phyloP scores from a whole-genome alignment of 2,888 invertebrate genomes.

The Choreutis nemorana region DNA sequence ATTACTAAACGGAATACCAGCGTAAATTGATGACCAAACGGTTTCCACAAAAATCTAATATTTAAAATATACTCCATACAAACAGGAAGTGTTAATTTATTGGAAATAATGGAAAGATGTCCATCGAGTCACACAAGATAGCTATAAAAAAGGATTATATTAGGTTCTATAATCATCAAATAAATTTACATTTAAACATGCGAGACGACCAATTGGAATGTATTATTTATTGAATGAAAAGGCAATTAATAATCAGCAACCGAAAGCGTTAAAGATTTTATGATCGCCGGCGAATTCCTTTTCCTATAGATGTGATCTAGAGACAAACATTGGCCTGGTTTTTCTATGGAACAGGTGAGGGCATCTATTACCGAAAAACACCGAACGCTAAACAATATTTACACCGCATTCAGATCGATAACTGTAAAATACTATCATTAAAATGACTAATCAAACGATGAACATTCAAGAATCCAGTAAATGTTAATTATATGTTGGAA shows the following conservation, averaged over 20 bases:
- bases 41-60: too few relatives aligned
- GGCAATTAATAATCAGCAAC: slow-evolving; percentile 56
- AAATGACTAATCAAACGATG: slow-evolving; percentile 56
- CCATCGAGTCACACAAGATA: too few relatives aligned
- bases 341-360: slow-evolving; percentile 28
- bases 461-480: slow-evolving; percentile 49
- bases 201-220: slow-evolving; percentile 16
- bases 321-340: slow-evolving; percentile 31
- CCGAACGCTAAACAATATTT: slow-evolving; percentile 43
- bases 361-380: slow-evolving; percentile 33
- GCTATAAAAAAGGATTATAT: too few relatives aligned
- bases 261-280: slow-evolving; percentile 57
- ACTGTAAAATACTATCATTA: slow-evolving; percentile 51
- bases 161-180: slow-evolving; percentile 7
- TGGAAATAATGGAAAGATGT: too few relatives aligned
- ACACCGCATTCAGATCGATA: slow-evolving; percentile 48
- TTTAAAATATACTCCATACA: too few relatives aligned
- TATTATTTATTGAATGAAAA: slow-evolving; percentile 33
- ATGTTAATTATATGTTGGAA: slow-evolving; percentile 52
- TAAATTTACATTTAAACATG: slow-evolving; percentile 27
- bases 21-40: too few relatives aligned
- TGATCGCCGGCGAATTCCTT: slow-evolving; percentile 45
- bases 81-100: too few relatives aligned
- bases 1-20: too few relatives aligned
- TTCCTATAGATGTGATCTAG: slow-evolving; percentile 27